These are phyloP conservation scores for Lepisosteus osseus DNA, from an alignment of 2,113 vertebrate genomes.

Conservation along the genomic window DNA sequence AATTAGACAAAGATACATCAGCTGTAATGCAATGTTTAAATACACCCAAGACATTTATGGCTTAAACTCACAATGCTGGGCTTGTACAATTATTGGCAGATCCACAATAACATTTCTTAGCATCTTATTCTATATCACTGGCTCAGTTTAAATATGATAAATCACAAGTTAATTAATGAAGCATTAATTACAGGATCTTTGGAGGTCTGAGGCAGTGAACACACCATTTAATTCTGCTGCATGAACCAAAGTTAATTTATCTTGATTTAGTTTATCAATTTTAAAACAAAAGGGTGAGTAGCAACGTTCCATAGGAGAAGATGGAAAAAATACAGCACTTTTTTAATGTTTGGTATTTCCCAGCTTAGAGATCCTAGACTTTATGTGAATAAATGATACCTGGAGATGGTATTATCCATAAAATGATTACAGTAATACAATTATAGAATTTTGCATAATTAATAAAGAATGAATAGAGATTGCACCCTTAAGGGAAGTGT, in stretches of 20 bases:
- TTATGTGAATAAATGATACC: no score
- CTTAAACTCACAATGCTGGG: background rate
- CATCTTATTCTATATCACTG: background rate
- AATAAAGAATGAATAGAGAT: no score
- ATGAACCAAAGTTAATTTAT: background rate
- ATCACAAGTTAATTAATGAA: background rate
- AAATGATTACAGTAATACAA: no score
- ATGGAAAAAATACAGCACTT: background rate
- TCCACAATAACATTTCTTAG: background rate
- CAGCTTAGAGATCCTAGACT: no score
- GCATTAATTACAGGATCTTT: no score
- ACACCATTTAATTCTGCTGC: background rate
- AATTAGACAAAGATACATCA: constrained; percentile 1
- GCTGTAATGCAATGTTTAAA: background rate
- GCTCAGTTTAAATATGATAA: background rate
- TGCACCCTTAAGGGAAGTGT: no score
- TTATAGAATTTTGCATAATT: no score
- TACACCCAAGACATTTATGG: background rate
- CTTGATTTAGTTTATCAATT: background rate
- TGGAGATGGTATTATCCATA: no score
- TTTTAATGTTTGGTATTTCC: no score
- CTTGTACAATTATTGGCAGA: background rate
- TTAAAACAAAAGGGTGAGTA: background rate
- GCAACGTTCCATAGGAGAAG: background rate
- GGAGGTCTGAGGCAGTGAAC: no score